Evolutionary conservation across 2,888 invertebrate genomes (phyloP), one percentile per base, ranked within the genome.

Genomic region (Hoplodrina blanda): DNA sequence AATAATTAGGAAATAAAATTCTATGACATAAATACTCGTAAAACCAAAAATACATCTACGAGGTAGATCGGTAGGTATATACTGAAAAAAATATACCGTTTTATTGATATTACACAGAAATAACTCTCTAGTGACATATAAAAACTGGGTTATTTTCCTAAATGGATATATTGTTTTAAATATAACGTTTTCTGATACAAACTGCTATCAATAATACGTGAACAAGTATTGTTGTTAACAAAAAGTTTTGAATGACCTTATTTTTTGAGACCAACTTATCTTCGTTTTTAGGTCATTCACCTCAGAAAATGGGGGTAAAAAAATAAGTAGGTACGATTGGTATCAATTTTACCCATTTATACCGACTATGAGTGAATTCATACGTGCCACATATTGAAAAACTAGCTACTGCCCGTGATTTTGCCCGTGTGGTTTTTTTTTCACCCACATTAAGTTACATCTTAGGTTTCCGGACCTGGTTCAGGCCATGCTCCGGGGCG

Each of bases 341-440:
- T 75, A 73, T 73, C 76, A 25, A 49, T 44, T 62, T 25, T 17
- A 49, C 25, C 62, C 33, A 75, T 73, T 69, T 62, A 15, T 30
- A 37, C 8, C 8, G 5, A 37, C 37, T 37, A 37, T 37, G 37
- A 37, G 1, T 37, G 37, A 8, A 33, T 33, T 33, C 33, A 33
- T 4, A 33, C 33, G 25, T 25, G 25, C 25, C 25, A 25, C 2
- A 25, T 25, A 25, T 25, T 25, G 25, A 25, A 25, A 25, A 25
- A 25, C 25, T 25, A 25, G 25, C 25, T 25, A 2, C 25, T 1
- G 25, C 2, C 2, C 25, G 25, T 2, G 25, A 25, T 25, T 25
- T 25, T 25, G 2, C 2, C 25, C 25, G 2, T 25, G 25, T 25
- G 2, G 25, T 25, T 25, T 25, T 25, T 1, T 25, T 25, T 25